These are phyloP conservation scores for Limulus polyphemus DNA, from an alignment of 2,888 invertebrate genomes.

Conservation along the genomic window DNA sequence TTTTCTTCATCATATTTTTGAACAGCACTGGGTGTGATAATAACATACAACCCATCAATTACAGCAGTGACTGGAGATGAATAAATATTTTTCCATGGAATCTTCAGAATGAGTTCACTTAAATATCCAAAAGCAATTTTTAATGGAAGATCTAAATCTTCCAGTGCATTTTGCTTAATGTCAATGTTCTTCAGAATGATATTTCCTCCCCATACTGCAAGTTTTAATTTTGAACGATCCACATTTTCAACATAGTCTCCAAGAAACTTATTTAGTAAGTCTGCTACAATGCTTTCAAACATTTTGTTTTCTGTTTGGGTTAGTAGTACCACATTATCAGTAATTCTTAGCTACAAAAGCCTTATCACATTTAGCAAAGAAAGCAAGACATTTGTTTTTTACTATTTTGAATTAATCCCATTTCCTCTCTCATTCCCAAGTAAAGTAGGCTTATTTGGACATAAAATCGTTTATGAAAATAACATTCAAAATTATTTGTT, in stretches of 20 bases:
- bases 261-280: conserved; percentile 81
- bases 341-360: too few species aligned
- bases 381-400: too few species aligned
- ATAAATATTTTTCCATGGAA: conserved; percentile 97
- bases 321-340: too few species aligned
- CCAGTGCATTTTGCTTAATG: conserved; percentile 77
- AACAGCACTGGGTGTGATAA: conserved; percentile 70
- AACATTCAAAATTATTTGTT: too few species aligned
- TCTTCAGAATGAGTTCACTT: conserved; percentile 62
- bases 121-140: conserved; percentile 80
- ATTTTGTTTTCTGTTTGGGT: conserved; percentile 34
- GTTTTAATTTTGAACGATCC: conserved; percentile 80
- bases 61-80: conserved; percentile 82
- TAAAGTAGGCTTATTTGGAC: too few species aligned
- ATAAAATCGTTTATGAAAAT: too few species aligned
- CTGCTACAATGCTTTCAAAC: conserved; percentile 82
- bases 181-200: conserved; percentile 77
- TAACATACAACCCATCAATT: conserved; percentile 74
- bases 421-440: too few species aligned
- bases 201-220: conserved; percentile 91
- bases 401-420: too few species aligned
- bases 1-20: conserved; percentile 72
- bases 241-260: conserved; percentile 95
- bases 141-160: conserved; percentile 87
- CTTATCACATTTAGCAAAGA: too few species aligned